phyloP scores from a whole-genome alignment of 2,888 invertebrate species.

The Andrena dorsata region DNA sequence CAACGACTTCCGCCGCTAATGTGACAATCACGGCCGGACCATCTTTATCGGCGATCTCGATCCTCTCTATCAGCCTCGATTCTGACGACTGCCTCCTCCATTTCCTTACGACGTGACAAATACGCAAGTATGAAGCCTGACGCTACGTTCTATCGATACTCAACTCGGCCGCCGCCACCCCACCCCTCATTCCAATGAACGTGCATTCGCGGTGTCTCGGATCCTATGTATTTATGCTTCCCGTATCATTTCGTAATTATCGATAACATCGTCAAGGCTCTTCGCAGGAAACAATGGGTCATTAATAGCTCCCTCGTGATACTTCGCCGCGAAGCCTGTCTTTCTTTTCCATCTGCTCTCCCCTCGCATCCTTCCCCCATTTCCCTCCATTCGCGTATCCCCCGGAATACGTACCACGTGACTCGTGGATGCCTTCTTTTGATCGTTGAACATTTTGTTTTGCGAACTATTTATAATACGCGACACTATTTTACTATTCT shows the following conservation, averaged over 20 bases:
- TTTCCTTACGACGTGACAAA: slow-evolving; percentile 75
- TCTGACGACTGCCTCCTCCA: slow-evolving; percentile 13
- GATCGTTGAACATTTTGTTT: slow-evolving; percentile 1
- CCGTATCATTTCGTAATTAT: slow-evolving; percentile 85
- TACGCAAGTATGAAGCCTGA: slow-evolving; percentile 80
- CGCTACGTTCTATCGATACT: slow-evolving; percentile 80
- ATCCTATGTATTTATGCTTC: slow-evolving; percentile 83
- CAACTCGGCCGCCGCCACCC: background rate
- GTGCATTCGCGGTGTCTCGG: slow-evolving; percentile 74
- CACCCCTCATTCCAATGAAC: slow-evolving; percentile 75
- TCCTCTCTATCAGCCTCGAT: slow-evolving; percentile 53
- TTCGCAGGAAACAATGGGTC: slow-evolving; percentile 84
- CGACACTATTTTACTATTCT: background rate
- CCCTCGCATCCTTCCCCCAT: background rate
- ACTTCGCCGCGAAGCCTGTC: slow-evolving; percentile 50
- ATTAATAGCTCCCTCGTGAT: slow-evolving; percentile 77
- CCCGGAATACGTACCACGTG: background rate
- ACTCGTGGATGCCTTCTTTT: slow-evolving; percentile 2
- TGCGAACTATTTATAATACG: background rate
- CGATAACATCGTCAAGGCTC: slow-evolving; percentile 85
- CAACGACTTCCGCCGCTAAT: slow-evolving; percentile 72
- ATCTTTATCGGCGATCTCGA: slow-evolving; percentile 71
- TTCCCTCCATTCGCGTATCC: background rate
- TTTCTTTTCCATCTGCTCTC: slow-evolving; percentile 33
- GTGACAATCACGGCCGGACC: slow-evolving; percentile 68